Evolutionary conservation across 2,113 vertebrate genomes (phyloP).

Genomic region (Microtus pennsylvanicus): DNA sequence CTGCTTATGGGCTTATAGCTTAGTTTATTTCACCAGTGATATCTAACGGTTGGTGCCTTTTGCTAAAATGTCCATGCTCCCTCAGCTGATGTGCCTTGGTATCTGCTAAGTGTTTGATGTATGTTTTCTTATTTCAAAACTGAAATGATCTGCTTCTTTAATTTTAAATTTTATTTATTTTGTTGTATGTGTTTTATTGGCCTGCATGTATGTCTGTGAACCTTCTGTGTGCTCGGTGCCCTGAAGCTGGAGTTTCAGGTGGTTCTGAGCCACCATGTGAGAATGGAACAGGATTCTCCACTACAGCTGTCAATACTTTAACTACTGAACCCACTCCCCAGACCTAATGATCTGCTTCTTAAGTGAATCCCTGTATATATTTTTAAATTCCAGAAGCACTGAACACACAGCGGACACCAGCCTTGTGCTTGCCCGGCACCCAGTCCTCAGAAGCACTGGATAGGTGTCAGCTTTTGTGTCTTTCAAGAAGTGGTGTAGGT

Average conservation of each 20-base stretch:
- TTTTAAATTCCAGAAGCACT: background rate
- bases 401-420: background rate
- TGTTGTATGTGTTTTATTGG: background rate
- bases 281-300: no score
- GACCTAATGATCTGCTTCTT: background rate
- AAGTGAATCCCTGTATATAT: background rate
- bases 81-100: background rate
- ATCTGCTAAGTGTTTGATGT: background rate
- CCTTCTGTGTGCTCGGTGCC: background rate
- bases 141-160: background rate
- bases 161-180: background rate
- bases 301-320: background rate
- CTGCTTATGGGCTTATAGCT: background rate
- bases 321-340: background rate
- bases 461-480: background rate
- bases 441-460: background rate
- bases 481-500: background rate
- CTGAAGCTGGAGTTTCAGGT: background rate
- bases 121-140: conserved; percentile 25
- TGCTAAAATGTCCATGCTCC: background rate
- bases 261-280: background rate
- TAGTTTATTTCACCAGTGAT: background rate
- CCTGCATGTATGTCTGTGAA: background rate
- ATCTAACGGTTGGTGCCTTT: background rate
- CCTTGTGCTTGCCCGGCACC: background rate